phyloP scores from a whole-genome alignment of 2,113 vertebrate species.

The Cyphomyrus discorhynchus region DNA sequence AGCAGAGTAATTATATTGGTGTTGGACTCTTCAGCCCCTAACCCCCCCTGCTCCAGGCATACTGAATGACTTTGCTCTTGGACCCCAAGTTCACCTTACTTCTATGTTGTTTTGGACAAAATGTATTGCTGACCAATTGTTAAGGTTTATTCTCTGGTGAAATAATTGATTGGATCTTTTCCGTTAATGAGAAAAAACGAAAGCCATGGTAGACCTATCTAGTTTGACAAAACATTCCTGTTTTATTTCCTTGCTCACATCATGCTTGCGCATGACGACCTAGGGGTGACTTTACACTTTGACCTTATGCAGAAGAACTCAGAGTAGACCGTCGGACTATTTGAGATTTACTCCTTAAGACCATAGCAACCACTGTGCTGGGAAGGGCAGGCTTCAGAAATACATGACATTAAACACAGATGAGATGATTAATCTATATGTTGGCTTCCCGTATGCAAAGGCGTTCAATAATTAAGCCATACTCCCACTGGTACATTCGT shows the following conservation, averaged over 20 bases:
- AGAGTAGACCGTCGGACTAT: not conserved
- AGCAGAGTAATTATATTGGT: not conserved
- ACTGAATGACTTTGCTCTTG: not conserved
- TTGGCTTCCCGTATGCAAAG: conserved; percentile 37
- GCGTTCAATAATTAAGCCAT: conserved; percentile 50
- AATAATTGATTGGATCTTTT: not conserved
- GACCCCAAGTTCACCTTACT: not conserved
- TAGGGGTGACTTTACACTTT: not conserved
- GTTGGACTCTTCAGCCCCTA: not conserved
- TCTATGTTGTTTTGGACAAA: not conserved
- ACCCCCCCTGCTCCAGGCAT: not conserved
- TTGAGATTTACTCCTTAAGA: conserved; percentile 5
- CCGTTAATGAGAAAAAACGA: not conserved
- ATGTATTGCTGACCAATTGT: not conserved
- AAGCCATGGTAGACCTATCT: not conserved
- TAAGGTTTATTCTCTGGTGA: not conserved
- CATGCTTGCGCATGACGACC: not conserved
- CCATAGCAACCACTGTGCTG: not conserved
- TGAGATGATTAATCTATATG: conserved; percentile 50
- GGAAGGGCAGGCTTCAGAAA: not conserved
- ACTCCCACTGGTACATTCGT: conserved; percentile 24
- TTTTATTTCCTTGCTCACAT: not conserved
- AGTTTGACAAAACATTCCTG: not conserved
- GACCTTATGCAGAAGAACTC: not conserved
- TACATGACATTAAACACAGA: conserved; percentile 40